Conservation (phyloP, 1,140 invertebrate genomes). For the Bombyx mandarina region DNA sequence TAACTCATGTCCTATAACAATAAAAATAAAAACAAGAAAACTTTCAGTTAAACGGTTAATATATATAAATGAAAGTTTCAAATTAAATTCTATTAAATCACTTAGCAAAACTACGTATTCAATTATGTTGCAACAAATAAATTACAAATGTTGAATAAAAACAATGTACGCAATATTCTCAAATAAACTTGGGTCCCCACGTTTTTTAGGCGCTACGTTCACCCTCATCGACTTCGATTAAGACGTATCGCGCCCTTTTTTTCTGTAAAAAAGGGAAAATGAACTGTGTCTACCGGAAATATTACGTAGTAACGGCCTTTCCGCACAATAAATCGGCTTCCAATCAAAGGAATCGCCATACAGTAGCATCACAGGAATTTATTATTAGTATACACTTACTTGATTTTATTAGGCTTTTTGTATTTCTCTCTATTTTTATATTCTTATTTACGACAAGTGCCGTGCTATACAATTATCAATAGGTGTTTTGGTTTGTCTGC, state of each 20-base stretch:
- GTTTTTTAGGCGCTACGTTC: conserved; percentile 7
- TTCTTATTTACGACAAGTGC: too few relatives aligned
- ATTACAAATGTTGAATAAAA: too few relatives aligned
- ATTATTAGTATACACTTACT: conserved; percentile 54
- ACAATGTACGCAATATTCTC: not conserved
- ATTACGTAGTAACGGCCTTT: conserved; percentile 67
- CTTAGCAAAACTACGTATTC: too few relatives aligned
- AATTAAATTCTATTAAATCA: too few relatives aligned
- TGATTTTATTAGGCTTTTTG: conserved; percentile 59
- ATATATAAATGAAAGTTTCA: too few relatives aligned
- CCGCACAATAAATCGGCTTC: conserved; percentile 67
- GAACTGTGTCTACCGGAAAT: conserved; percentile 64
- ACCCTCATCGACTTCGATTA: conserved; percentile 47
- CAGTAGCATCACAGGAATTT: conserved; percentile 50
- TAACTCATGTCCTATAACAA: too few relatives aligned
- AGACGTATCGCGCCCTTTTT: conserved; percentile 67
- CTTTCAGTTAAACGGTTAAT: too few relatives aligned
- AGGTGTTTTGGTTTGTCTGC: too few relatives aligned
- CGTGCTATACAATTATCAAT: too few relatives aligned
- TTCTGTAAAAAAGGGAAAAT: conserved; percentile 67
- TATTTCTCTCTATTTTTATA: too few relatives aligned
- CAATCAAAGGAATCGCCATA: conserved; percentile 61
- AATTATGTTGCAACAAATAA: too few relatives aligned
- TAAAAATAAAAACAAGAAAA: too few relatives aligned
- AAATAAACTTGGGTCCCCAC: not conserved